phyloP scores from a whole-genome alignment of 1,140 invertebrate species.

The Polypedilum vanderplanki region DNA sequence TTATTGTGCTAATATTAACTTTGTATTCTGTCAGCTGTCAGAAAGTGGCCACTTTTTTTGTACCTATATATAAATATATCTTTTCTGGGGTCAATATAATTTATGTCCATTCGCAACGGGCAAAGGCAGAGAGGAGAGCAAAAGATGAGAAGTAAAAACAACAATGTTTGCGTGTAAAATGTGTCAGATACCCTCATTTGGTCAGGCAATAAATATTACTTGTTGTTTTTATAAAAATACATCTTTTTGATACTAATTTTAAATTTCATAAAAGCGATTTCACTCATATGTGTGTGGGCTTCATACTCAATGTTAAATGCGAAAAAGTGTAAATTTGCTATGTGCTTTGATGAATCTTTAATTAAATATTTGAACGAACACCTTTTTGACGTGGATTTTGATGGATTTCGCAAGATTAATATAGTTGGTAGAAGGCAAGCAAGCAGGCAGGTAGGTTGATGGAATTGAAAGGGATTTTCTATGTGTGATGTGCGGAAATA shows the following conservation, averaged over 20 bases:
- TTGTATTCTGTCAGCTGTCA: slow-evolving; percentile 24
- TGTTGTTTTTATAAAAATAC: neutral
- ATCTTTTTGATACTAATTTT: neutral
- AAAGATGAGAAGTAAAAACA: slow-evolving; percentile 13
- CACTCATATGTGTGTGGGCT: neutral
- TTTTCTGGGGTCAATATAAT: slow-evolving; percentile 22
- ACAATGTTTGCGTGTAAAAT: slow-evolving; percentile 13
- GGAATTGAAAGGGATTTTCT: no score
- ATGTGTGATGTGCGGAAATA: no score
- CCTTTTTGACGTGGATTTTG: neutral
- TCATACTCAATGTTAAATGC: neutral
- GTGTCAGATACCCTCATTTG: slow-evolving; percentile 16
- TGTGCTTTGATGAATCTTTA: neutral
- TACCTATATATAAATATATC: neutral
- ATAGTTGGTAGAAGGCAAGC: no score
- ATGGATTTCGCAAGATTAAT: neutral
- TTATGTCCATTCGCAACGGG: slow-evolving; percentile 18
- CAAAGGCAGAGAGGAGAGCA: neutral
- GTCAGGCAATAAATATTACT: slow-evolving; percentile 18
- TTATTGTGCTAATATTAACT: slow-evolving; percentile 26
- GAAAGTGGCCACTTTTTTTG: slow-evolving; percentile 15
- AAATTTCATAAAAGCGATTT: neutral
- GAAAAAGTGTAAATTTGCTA: slow-evolving; percentile 4
- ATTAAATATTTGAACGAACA: neutral
- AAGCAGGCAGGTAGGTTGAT: no score